These are phyloP conservation scores for Trematocara variabile DNA, from an alignment of 2,113 vertebrate genomes.

Conservation along the genomic window DNA sequence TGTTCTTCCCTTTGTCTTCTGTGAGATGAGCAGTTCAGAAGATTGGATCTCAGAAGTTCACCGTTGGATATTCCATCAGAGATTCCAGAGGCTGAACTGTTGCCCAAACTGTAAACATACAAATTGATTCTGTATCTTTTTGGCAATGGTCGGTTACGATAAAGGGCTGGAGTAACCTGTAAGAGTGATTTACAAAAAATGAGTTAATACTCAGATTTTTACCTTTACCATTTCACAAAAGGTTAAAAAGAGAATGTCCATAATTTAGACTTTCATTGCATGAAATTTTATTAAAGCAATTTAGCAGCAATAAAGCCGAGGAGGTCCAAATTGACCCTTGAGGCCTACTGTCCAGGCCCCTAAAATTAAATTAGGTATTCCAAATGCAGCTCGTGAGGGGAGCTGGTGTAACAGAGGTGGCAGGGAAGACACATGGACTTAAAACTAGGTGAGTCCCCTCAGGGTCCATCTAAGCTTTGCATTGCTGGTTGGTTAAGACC, in stretches of 20 bases:
- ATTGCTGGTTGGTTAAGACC: neutral
- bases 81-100: neutral
- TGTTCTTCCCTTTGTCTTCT: too few relatives aligned
- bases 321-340: neutral
- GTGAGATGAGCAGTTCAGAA: neutral
- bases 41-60: neutral
- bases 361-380: neutral
- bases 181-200: neutral
- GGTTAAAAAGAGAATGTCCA: neutral
- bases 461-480: neutral
- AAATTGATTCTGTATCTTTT: neutral
- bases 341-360: neutral
- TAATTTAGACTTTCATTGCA: neutral
- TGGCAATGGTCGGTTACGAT: neutral
- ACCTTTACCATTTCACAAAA: rapidly evolving
- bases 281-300: neutral
- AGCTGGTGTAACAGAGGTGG: neutral
- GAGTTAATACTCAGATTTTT: neutral
- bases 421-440: neutral
- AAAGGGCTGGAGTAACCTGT: neutral
- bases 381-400: rapidly evolving
- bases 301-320: neutral
- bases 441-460: neutral
- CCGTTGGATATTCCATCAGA: neutral
- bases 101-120: neutral